Base-by-base conservation (phyloP, 64 coral and sea anemone genomes). In the Dendronephthya gigantea region DNA sequence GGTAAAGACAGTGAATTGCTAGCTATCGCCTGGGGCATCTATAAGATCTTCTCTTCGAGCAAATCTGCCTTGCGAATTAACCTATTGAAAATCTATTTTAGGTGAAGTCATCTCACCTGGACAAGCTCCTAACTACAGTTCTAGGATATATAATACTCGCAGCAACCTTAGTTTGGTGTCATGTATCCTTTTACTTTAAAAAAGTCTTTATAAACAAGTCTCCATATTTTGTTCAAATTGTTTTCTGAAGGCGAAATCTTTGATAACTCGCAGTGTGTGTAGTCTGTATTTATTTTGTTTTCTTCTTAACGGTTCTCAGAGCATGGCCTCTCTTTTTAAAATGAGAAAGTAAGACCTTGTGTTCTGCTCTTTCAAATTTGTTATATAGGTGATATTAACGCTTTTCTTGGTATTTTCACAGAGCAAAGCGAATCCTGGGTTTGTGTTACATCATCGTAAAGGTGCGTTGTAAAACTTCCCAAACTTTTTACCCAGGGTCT, bases 391-490 rank as follows among this genome's bases (percentile, higher is more conserved):
- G n/a, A n/a, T n/a, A n/a, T n/a, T n/a, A n/a, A n/a, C n/a, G n/a
- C n/a, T 56, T 0, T 84, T 84, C 49, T 47, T 0, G 48, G 59
- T 81, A 34, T 38, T 40, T 82, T 27, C 19, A 22, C 68, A 92
- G 91, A 85, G 87, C 91, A 23, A 88, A 89, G 82, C 85, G 91
- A 86, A 86, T 92, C 81, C 85, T 92, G 75, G 91, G 91, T 66
- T 86, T 92, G 83, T 92, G 87, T 89, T 92, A 92, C 50, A 74
- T 92, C 85, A 87, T 92, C 31, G 91, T 92, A 19, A 92, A 92
- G 40, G 91, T 92, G 86, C 81, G 91, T 85, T 12, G 38, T n/a
- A 41, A 9, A 12, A 9, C 81, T 27, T 29, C 9, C 39, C 33
- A 9, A 9, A 9, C 5, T 38, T 41, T 85, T n/a, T 50, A 39